Conservation (phyloP, 2,113 vertebrate species). For the Calyptomena viridis region DNA sequence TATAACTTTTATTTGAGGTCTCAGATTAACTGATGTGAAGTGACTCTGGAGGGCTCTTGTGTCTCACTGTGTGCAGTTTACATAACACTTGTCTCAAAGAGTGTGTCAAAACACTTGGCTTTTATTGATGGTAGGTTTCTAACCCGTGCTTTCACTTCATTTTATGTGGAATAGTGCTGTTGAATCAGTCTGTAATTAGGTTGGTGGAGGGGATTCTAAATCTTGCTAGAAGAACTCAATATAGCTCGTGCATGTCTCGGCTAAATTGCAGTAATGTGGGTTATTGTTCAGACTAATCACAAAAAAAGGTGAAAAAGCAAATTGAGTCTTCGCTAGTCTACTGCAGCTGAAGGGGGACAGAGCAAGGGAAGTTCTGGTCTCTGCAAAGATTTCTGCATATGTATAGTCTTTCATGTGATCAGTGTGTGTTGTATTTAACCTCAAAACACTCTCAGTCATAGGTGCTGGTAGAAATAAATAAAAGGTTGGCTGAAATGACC, state of each 20-base stretch:
- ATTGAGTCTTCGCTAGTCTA: background rate
- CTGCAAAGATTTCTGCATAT: background rate
- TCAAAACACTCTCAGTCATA: background rate
- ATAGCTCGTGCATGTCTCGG: accelerated
- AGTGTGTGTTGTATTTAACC: background rate
- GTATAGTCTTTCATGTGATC: background rate
- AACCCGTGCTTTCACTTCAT: background rate
- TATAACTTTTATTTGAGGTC: background rate
- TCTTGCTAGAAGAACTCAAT: background rate
- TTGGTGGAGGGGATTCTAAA: background rate
- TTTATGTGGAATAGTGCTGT: background rate
- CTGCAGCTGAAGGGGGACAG: background rate
- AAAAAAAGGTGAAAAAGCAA: background rate
- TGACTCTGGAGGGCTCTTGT: background rate
- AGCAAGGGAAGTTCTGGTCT: background rate
- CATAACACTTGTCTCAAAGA: background rate
- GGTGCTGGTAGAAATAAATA: background rate
- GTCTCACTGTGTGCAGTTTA: background rate
- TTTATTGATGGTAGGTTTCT: background rate
- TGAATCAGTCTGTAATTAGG: background rate
- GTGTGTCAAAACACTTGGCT: background rate
- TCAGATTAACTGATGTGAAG: background rate
- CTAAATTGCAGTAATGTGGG: background rate
- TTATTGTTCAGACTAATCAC: background rate
- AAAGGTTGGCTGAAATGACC: background rate